Evolutionary conservation across 2,888 invertebrate species (phyloP), one percentile per base, ranked within the genome.

Genomic region (Pseudococcus viburni): DNA sequence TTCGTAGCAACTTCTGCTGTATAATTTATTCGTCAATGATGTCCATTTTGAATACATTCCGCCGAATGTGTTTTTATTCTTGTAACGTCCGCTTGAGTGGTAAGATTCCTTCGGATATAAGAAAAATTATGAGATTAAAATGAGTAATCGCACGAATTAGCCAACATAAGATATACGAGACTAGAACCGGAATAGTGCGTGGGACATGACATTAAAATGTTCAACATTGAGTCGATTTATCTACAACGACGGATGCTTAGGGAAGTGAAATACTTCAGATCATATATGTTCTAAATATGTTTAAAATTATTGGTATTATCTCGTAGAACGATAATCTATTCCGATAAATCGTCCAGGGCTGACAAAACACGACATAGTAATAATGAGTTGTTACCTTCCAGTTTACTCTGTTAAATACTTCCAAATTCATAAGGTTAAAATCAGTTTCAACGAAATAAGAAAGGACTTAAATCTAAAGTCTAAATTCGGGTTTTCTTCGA

Each of bases 41-140:
- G 95, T 95, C 96, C 96, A 96, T 93, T 96, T 96, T 90, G 95
- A 94, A 93, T 96, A 96, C 96, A 96, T 96, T 77, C 89, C 89
- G 84, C 84, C 77, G 73, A 84, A 22, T 33, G 64, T 68, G 17
- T 59, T 89, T 59, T 83, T 26, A 39, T 22, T 51, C 55, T 59
- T 88, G 80, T 51, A 39, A 26, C 88, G 88, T 55, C 88, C 88
- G 17, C 80, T 55, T 48, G 88, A 88, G 51, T 83, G 88, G 55
- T 88, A 88, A 11, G 88, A 83, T 88, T 88, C 88, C 88, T 88
- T 22, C 12, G 17, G 51, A 22, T 4, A 87, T 59, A 19, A 33
- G 26, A 80, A 17, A 42, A 12, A 15, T 9, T 0, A 42, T 42
- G 6, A 42, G 42, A 33, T 33, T 42, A 42, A 42, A 42, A 33